Evolutionary conservation across 2,797 vertebrate genomes (phyloP).

Genomic region (Tachyglossus aculeatus): DNA sequence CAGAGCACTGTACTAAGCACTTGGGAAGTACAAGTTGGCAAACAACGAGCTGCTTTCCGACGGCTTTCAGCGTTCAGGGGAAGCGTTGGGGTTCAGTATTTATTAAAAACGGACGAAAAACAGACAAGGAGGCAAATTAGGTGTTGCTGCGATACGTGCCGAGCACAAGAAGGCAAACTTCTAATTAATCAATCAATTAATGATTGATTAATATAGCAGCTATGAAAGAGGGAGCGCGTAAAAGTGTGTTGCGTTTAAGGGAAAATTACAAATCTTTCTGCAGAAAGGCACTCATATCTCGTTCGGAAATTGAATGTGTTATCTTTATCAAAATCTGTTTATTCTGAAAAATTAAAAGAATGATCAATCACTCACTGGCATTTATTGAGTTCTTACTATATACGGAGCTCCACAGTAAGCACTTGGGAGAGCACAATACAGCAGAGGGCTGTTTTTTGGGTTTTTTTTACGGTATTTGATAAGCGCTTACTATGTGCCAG

Average conservation of each 20-base stretch:
- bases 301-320: slow-evolving; percentile 50
- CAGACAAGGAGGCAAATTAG: slow-evolving; percentile 46
- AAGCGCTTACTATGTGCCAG: too few relatives aligned
- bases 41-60: slow-evolving; percentile 28
- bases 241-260: slow-evolving; percentile 56
- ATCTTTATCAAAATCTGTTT: slow-evolving; percentile 50
- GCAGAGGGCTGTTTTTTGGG: too few relatives aligned
- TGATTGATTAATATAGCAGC: slow-evolving; percentile 37
- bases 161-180: slow-evolving; percentile 30
- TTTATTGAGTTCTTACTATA: too few relatives aligned
- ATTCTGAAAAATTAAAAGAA: slow-evolving; percentile 23
- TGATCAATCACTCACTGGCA: too few relatives aligned
- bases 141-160: slow-evolving; percentile 20
- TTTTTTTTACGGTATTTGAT: too few relatives aligned
- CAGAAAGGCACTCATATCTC: slow-evolving; percentile 47
- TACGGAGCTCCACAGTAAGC: too few relatives aligned
- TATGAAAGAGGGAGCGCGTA: slow-evolving; percentile 30
- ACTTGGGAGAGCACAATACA: too few relatives aligned
- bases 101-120: slow-evolving; percentile 54
- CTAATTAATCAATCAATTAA: too few relatives aligned
- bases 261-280: slow-evolving; percentile 46
- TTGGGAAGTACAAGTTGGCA: too few relatives aligned
- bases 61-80: slow-evolving; percentile 42
- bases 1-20: too few relatives aligned
- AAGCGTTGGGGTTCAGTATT: slow-evolving; percentile 28